Percentiles rank a stretch among this genome's conserved stretches.
Evolutionary conservation across 2,888 invertebrate species (phyloP).

Genomic region (Agrenia bidenticulata): DNA sequence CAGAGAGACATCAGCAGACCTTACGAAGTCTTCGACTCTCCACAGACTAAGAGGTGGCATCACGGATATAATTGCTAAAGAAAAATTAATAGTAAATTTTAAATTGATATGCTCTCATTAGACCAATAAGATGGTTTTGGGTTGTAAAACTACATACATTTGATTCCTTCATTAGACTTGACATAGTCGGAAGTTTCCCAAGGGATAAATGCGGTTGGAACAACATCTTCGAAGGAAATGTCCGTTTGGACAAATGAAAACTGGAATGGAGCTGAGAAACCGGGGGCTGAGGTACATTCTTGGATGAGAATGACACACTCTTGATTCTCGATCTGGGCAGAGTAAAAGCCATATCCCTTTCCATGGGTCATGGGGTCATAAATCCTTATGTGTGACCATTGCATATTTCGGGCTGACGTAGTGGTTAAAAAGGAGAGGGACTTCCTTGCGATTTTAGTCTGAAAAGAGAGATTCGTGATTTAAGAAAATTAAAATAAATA

Average conservation of each 20-base stretch:
- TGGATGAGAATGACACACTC: conserved; percentile 49
- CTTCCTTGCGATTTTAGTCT: conserved; percentile 47
- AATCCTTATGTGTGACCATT: conserved; percentile 38
- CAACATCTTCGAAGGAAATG: conserved; percentile 47
- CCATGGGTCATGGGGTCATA: conserved; percentile 33
- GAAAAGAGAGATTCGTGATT: conserved; percentile 16
- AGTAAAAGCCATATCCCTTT: conserved; percentile 47
- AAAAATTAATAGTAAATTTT: background rate
- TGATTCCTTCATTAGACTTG: conserved; percentile 40
- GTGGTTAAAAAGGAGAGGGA: conserved; percentile 24
- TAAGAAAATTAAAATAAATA: conserved; percentile 10
- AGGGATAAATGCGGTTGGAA: conserved; percentile 45
- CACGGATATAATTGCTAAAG: conserved; percentile 48
- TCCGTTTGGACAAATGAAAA: conserved; percentile 46
- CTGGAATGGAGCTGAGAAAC: conserved; percentile 39
- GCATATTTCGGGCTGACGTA: conserved; percentile 29
- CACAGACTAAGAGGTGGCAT: conserved; percentile 46
- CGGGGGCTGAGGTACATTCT: conserved; percentile 36
- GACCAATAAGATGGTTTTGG: background rate
- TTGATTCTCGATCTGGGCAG: conserved; percentile 42
- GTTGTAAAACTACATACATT: conserved; percentile 34
- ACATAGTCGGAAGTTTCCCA: conserved; percentile 48
- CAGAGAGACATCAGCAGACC: conserved; percentile 32
- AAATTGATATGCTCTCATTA: too few relatives aligned
- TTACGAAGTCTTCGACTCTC: conserved; percentile 42